Conservation (phyloP, 1,140 invertebrate genomes). For the Bilobella aurantiaca region DNA sequence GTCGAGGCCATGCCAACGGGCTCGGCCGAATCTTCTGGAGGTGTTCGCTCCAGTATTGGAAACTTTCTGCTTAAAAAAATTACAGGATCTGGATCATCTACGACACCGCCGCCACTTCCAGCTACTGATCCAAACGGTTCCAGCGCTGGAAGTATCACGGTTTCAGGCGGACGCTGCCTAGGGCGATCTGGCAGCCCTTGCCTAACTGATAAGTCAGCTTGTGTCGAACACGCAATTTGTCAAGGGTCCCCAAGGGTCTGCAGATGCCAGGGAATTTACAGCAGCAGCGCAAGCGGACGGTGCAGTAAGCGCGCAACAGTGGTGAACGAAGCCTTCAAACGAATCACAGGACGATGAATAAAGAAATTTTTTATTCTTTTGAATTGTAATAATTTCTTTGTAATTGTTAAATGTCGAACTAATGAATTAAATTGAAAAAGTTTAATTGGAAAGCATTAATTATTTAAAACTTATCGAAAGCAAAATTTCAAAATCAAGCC, state of each 20-base stretch:
- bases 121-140: neutral
- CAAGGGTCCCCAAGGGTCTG: conserved; percentile 16
- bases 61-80: neutral
- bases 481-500: too few species aligned
- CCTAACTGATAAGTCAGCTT: conserved; percentile 15
- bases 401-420: too few species aligned
- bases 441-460: too few species aligned
- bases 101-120: neutral
- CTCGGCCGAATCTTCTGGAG: neutral
- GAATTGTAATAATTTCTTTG: too few species aligned
- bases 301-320: conserved; percentile 3
- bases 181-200: conserved; percentile 20
- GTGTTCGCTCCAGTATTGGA: conserved; percentile 4
- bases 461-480: too few species aligned
- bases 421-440: too few species aligned
- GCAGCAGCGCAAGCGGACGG: conserved; percentile 5
- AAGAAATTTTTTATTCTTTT: too few species aligned
- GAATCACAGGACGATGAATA: too few species aligned
- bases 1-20: neutral
- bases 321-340: neutral
- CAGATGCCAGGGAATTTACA: conserved; percentile 20
- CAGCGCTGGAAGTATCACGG: neutral
- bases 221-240: conserved; percentile 20
- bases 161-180: conserved; percentile 12
- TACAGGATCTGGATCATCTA: neutral